These are phyloP conservation scores for Drosophila parthenogenetica DNA, from an alignment of 2,888 invertebrate genomes.

Conservation along the genomic window DNA sequence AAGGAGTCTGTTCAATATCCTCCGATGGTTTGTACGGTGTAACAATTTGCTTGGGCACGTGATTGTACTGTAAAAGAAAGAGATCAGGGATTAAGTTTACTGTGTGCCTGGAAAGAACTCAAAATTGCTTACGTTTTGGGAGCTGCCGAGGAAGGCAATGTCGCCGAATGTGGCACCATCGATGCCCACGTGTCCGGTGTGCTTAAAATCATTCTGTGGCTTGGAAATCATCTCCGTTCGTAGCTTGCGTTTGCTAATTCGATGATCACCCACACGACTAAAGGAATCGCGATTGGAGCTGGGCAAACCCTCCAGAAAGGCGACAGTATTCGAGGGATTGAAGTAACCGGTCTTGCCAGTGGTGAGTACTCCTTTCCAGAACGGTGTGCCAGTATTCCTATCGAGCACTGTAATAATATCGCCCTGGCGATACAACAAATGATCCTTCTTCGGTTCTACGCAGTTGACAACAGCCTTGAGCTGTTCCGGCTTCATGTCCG, in stretches of 20 bases:
- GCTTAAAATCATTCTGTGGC: constrained; percentile 98
- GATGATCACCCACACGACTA: constrained; percentile 86
- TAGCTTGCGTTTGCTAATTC: constrained; percentile 88
- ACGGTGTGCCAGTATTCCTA: constrained; percentile 89
- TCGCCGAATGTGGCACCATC: constrained; percentile 99
- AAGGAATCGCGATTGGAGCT: constrained; percentile 87
- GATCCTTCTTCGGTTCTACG: constrained; percentile 87
- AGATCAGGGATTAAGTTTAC: neutral
- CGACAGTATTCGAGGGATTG: constrained; percentile 94
- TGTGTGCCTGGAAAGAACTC: no score
- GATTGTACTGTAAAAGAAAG: constrained; percentile 87
- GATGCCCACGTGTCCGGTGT: constrained; percentile 97
- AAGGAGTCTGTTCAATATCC: constrained; percentile 90
- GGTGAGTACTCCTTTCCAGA: constrained; percentile 96
- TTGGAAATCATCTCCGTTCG: constrained; percentile 97
- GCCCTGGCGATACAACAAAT: constrained; percentile 93
- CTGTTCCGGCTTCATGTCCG: constrained; percentile 96
- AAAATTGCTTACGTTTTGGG: constrained; percentile 83
- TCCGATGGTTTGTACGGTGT: constrained; percentile 95
- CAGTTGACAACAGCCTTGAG: constrained; percentile 91
- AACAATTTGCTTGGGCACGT: constrained; percentile 94
- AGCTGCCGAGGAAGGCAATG: constrained; percentile 87
- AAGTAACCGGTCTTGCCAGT: constrained; percentile 97
- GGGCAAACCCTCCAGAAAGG: constrained; percentile 89
- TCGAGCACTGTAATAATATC: constrained; percentile 97